Evolutionary conservation across 2,888 invertebrate species (phyloP).

Genomic region (Axea sp.): DNA sequence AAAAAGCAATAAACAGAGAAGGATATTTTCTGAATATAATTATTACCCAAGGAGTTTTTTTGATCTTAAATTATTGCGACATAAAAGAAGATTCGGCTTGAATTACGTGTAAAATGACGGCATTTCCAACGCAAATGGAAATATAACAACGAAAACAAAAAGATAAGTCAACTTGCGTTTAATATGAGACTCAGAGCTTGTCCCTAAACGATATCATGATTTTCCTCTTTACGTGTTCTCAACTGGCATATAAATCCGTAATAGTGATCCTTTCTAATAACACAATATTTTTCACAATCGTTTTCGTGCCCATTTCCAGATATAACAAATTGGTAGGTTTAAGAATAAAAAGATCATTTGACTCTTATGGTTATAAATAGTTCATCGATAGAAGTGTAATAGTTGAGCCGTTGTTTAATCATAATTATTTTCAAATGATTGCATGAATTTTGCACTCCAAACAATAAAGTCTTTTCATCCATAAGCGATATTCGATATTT

Average conservation of each 20-base stretch:
- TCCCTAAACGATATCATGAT: slow-evolving; percentile 22
- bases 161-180: slow-evolving; percentile 14
- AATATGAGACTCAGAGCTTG: slow-evolving; percentile 13
- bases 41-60: too few relatives aligned
- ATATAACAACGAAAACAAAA: slow-evolving; percentile 8
- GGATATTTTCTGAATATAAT: too few relatives aligned
- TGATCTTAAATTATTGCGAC: too few relatives aligned
- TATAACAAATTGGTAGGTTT: slow-evolving; percentile 5
- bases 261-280: slow-evolving; percentile 1
- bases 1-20: too few relatives aligned
- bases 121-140: not conserved
- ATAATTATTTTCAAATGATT: slow-evolving; percentile 17
- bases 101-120: not conserved
- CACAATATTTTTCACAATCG: not conserved
- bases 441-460: not conserved
- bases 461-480: slow-evolving; percentile 9
- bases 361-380: slow-evolving; percentile 8
- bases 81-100: not conserved
- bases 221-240: slow-evolving; percentile 23
- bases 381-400: not conserved
- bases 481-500: slow-evolving; percentile 21
- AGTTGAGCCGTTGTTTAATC: not conserved
- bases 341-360: slow-evolving; percentile 2
- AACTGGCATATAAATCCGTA: slow-evolving; percentile 3
- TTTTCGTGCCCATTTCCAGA: slow-evolving; percentile 7